Percentiles rank a stretch among this genome's conserved stretches.
These are phyloP conservation scores for Meiosimyza decipiens DNA, from an alignment of 2,888 invertebrate species.

Conservation along the genomic window DNA sequence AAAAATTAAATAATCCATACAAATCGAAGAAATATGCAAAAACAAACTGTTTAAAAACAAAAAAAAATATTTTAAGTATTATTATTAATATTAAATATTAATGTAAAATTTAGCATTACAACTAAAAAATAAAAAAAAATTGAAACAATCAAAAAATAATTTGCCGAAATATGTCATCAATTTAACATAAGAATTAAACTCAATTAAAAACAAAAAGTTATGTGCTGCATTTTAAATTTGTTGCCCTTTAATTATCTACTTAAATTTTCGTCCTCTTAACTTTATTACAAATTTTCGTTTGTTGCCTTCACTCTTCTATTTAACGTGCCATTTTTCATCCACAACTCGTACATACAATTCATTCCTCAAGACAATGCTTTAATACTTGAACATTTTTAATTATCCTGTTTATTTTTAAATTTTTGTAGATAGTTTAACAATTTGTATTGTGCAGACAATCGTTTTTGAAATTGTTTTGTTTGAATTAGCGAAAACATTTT, in stretches of 20 bases:
- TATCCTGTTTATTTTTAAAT: background rate
- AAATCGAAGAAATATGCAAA: background rate
- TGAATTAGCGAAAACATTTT: background rate
- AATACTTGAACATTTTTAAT: background rate
- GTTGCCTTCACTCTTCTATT: constrained; percentile 2
- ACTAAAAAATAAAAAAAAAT: background rate
- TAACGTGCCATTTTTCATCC: constrained; percentile 25
- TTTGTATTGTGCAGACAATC: constrained; percentile 17
- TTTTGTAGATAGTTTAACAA: constrained; percentile 27
- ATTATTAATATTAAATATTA: constrained; percentile 25
- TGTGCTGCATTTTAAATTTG: constrained; percentile 11
- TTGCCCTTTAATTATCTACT: background rate
- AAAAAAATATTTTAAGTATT: constrained; percentile 17
- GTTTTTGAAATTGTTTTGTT: background rate
- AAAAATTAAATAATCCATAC: background rate
- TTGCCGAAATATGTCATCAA: no score
- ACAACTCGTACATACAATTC: background rate
- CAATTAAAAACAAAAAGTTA: constrained; percentile 6
- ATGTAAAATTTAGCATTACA: constrained; percentile 27
- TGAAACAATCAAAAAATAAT: background rate
- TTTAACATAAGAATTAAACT: no score
- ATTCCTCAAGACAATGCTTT: background rate
- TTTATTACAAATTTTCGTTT: background rate
- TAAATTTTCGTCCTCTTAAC: background rate
- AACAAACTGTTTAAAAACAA: constrained; percentile 10